Conservation (phyloP, 2,113 vertebrate genomes). For the Toxotes chatareus region DNA sequence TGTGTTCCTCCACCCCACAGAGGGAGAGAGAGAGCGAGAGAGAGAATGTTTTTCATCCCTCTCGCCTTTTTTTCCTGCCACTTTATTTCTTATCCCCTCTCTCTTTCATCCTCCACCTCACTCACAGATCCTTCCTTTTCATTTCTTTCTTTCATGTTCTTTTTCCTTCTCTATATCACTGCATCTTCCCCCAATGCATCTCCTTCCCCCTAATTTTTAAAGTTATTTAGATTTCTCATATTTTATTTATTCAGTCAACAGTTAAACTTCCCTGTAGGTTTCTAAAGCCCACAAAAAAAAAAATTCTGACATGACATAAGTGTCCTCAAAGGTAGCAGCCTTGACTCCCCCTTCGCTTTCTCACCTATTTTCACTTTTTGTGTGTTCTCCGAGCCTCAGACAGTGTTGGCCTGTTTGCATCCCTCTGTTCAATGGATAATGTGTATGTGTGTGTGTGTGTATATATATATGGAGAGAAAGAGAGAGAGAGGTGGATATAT, state of each 20-base stretch:
- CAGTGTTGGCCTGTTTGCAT: too few relatives aligned
- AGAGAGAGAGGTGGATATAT: too few relatives aligned
- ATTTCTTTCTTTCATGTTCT: conserved; percentile 7
- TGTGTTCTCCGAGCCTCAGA: too few relatives aligned
- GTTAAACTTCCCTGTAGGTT: neutral
- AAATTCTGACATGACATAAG: neutral
- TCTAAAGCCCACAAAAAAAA: too few relatives aligned
- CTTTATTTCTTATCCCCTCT: conserved; percentile 9
- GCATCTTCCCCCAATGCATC: neutral
- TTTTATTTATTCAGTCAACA: neutral
- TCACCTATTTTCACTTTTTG: too few relatives aligned
- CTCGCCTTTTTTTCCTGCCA: conserved; percentile 33
- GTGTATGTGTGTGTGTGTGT: too few relatives aligned
- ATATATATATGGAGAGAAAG: too few relatives aligned
- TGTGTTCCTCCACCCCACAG: conserved; percentile 64
- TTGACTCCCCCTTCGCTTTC: neutral
- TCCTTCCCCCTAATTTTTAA: neutral
- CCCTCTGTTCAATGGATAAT: too few relatives aligned
- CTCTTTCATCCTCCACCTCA: conserved; percentile 14
- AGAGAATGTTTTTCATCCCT: conserved; percentile 30
- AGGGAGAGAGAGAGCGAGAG: neutral
- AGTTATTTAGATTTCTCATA: neutral
- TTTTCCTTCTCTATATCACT: neutral
- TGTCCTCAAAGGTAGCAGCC: neutral
- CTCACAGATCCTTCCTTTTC: neutral